Conservation (phyloP, 2,797 vertebrate genomes). For the Xiphorhynchus erythropygius region DNA sequence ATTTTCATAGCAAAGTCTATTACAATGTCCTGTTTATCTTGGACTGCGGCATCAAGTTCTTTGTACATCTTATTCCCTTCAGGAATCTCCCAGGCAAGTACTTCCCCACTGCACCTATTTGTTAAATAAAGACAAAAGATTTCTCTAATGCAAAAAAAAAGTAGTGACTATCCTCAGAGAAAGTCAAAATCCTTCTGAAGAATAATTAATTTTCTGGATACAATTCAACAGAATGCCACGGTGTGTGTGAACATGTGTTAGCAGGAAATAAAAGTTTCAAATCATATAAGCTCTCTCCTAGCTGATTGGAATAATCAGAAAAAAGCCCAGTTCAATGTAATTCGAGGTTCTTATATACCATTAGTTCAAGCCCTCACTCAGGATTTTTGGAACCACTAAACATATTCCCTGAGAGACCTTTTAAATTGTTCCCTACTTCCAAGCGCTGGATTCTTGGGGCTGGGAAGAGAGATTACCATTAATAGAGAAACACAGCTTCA, state of each 20-base stretch:
- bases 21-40: constrained; percentile 41
- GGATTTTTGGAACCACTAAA: neutral
- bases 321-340: rapidly evolving
- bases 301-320: neutral
- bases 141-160: constrained; percentile 10
- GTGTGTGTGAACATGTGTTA: neutral
- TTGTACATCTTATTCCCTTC: constrained; percentile 5
- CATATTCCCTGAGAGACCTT: neutral
- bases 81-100: constrained; percentile 47
- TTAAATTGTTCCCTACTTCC: neutral
- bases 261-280: constrained; percentile 21
- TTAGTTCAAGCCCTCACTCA: neutral
- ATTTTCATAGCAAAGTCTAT: constrained; percentile 49
- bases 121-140: constrained; percentile 41
- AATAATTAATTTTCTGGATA: constrained; percentile 52
- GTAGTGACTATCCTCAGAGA: neutral
- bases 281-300: neutral
- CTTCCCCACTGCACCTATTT: constrained; percentile 29
- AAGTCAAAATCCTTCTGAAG: constrained; percentile 34
- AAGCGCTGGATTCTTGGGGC: neutral
- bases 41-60: constrained; percentile 28
- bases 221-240: constrained; percentile 2
- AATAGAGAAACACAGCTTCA: neutral
- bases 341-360: neutral
- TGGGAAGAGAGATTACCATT: neutral